Evolutionary conservation across 2,113 vertebrate species (phyloP), one percentile per base, ranked within the genome.

Genomic region (Archocentrus centrarchus): DNA sequence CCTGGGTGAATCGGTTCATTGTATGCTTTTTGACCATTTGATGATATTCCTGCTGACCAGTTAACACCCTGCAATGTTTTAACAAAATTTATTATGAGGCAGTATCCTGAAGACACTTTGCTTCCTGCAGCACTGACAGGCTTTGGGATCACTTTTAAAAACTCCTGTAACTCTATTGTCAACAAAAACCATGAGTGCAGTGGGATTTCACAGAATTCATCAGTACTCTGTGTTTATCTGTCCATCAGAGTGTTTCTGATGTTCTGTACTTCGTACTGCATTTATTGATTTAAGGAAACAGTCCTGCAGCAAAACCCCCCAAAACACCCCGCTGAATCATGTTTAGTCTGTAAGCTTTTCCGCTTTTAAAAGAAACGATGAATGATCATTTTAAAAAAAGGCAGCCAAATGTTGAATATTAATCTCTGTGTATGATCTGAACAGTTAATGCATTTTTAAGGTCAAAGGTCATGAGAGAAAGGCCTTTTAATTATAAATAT

Each of bases 261-360:
- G 70, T 78, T 80, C 61, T 88, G 81, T 58, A 90, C 84, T 86
- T 90, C 86, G 22, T 27, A 15, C 79, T 24, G 17, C 4, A 44
- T 5, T 2, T 85, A 89, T 83, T 60, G 64, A 92, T 90, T 83
- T 85, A 35, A 62, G 88, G 78, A 70, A 78, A 75, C 2, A 39
- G 62, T 61, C 3, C n/a, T 10, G n/a, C 15, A 61, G 58, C 27
- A 50, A 44, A 37, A 3, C 27, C 1, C 35, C 35, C 35, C 37
- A 2, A 39, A 39, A 10, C 9, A 39, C 10, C 37, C 7, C 8
- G 3, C 9, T 39, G 37, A 39, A 39, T 39, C 37, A 10, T 39
- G 37, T 3, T 39, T 39, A 3, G 2, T 39, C 37, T 39, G 37
- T 9, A 39, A 39, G 37, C 37, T 39, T 39, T 39, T 5, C 24